phyloP scores from a whole-genome alignment of 2,888 invertebrate species.

The Tyria jacobaeae region DNA sequence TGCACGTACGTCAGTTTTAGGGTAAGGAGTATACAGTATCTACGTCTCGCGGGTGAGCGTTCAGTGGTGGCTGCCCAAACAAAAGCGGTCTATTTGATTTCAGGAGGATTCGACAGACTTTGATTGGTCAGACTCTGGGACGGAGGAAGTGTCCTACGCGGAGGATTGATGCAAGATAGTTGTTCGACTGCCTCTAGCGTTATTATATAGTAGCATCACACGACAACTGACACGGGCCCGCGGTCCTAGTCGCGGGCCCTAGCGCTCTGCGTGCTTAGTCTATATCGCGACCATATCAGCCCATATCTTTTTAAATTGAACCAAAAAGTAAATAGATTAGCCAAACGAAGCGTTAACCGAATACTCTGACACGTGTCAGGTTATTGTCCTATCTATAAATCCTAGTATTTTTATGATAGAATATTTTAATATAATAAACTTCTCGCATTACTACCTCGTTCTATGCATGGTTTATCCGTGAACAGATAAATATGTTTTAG shows the following conservation, averaged over 20 bases:
- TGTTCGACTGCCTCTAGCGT: constrained; percentile 60
- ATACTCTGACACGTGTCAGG: constrained; percentile 62
- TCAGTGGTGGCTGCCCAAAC: constrained; percentile 63
- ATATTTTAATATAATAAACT: constrained; percentile 56
- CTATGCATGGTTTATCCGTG: constrained; percentile 81
- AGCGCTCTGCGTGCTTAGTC: constrained; percentile 43
- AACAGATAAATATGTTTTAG: constrained; percentile 82
- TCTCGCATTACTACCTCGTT: constrained; percentile 58
- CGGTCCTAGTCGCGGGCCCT: constrained; percentile 37
- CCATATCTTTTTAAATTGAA: constrained; percentile 59
- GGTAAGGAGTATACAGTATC: constrained; percentile 63
- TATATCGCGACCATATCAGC: constrained; percentile 52
- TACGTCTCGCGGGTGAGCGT: constrained; percentile 66
- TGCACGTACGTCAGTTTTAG: constrained; percentile 30
- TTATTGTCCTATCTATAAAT: constrained; percentile 64
- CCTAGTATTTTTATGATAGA: constrained; percentile 75
- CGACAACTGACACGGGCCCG: constrained; percentile 49
- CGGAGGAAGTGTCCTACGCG: constrained; percentile 81
- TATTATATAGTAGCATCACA: constrained; percentile 52
- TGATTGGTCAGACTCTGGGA: constrained; percentile 79
- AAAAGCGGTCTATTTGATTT: constrained; percentile 80
- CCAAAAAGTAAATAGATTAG: constrained; percentile 60
- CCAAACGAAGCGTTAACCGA: constrained; percentile 58
- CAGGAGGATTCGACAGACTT: constrained; percentile 84
- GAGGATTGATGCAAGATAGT: constrained; percentile 76